Conservation (phyloP, 1,140 invertebrate species). For the Helicoverpa zea region DNA sequence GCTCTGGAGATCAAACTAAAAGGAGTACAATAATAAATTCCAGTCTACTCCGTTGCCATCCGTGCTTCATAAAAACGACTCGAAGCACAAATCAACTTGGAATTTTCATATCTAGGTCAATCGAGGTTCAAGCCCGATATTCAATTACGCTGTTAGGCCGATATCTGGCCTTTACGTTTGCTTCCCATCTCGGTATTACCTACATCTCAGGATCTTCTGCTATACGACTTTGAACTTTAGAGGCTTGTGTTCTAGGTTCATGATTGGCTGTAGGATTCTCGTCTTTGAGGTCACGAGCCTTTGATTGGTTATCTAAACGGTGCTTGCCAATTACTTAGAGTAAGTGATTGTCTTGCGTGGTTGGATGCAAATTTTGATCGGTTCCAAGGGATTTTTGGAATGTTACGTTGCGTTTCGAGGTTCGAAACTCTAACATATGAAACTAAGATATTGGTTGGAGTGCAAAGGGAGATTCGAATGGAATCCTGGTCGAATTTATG, state of each 20-base stretch:
- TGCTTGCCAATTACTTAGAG: slow-evolving; percentile 79
- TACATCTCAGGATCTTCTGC: slow-evolving; percentile 54
- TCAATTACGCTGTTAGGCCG: slow-evolving; percentile 76
- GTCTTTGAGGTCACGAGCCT: slow-evolving; percentile 62
- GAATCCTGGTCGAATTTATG: slow-evolving; percentile 21
- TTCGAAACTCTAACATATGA: slow-evolving; percentile 2
- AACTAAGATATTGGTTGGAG: slow-evolving; percentile 3
- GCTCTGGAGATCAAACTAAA: background rate
- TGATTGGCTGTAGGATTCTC: slow-evolving; percentile 7
- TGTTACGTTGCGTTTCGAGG: slow-evolving; percentile 6
- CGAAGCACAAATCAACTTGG: slow-evolving; percentile 50
- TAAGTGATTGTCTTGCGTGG: slow-evolving; percentile 77
- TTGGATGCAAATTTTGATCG: slow-evolving; percentile 49
- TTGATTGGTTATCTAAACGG: slow-evolving; percentile 75
- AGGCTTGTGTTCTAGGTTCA: background rate
- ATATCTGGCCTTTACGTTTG: slow-evolving; percentile 72
- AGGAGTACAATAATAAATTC: slow-evolving; percentile 30
- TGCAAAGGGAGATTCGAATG: slow-evolving; percentile 17
- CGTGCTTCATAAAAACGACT: slow-evolving; percentile 44
- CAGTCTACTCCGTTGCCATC: slow-evolving; percentile 19
- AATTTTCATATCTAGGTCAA: slow-evolving; percentile 71
- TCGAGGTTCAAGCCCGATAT: slow-evolving; percentile 67
- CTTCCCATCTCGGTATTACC: slow-evolving; percentile 72
- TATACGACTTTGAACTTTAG: slow-evolving; percentile 50
- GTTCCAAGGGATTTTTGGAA: slow-evolving; percentile 38